A percentile compares a stretch with the other conserved stretches of the same genome.
These are phyloP conservation scores for Spilogale gracilis DNA, from an alignment of 2,113 vertebrate genomes.

Conservation along the genomic window DNA sequence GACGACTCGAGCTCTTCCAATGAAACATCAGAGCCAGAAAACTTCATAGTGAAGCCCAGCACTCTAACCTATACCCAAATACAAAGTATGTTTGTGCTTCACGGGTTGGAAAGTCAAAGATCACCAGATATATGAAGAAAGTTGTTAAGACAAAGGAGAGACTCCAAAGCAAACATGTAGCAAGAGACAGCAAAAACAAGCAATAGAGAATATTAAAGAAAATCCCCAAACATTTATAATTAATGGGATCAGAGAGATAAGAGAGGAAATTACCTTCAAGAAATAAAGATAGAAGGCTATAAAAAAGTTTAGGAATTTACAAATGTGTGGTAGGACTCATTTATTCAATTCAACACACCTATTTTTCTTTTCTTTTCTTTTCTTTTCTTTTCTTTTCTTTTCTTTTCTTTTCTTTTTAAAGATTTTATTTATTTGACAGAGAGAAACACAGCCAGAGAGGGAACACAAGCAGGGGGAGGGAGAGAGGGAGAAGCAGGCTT, in stretches of 20 bases:
- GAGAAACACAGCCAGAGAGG: no score
- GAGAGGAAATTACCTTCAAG: not conserved
- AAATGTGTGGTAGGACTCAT: not conserved
- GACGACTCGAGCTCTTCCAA: not conserved
- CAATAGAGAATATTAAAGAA: not conserved
- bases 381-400: no score
- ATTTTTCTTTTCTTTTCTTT: not conserved
- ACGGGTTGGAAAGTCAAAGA: not conserved
- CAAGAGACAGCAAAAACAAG: not conserved
- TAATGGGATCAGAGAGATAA: not conserved
- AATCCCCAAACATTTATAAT: constrained; percentile 5
- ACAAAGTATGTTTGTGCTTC: not conserved
- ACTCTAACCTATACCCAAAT: not conserved
- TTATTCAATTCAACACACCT: not conserved
- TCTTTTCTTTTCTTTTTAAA: no score
- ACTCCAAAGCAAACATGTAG: not conserved
- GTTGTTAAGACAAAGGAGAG: not conserved
- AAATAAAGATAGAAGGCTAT: not conserved
- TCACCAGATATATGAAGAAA: not conserved
- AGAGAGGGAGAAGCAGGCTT: no score
- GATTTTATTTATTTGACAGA: no score
- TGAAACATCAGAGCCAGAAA: not conserved
- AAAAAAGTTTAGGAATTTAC: not conserved
- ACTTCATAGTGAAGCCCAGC: not conserved
- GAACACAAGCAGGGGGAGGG: no score